Evolutionary conservation across 2,113 vertebrate species (phyloP), one percentile per base, ranked within the genome.

Genomic region (Ascaphus truei): DNA sequence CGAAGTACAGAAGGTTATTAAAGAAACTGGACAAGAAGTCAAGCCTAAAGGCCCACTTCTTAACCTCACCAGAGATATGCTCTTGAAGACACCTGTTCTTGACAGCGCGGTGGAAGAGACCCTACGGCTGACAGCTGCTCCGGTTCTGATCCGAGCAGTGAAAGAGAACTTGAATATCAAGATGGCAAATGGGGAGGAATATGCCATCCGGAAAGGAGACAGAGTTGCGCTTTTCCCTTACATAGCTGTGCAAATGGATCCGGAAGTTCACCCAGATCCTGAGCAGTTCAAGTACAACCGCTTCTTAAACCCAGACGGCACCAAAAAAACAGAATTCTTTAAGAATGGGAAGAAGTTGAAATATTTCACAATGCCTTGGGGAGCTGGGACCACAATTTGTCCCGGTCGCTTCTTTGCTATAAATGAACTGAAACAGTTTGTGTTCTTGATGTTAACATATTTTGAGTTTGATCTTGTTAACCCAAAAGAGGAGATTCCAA

Each of bases 291-390:
- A 90, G 67, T 94, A 94, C 0, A 15, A 98, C 62, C 85, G 94
- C 12, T 98, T 98, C 15, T 78, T 98, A 4, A 92, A 86, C 22
- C 73, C 88, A 0, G 79, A 92, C 0, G 88, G 93, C 16, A 89
- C 66, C 78, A 92, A 75, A 66, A 98, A 93, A 47, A 85, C 85
- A 0, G 80, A 90, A n/a, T 99, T 99, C 79, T 94, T 88, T 76
- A 98, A 91, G 74, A 74, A 73, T 0, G 96, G 93, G 9, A 92
- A 88, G 72, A 95, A 80, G 69, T 73, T 96, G 62, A 95, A 92
- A 65, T 93, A 92, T 22, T 92, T 86, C 79, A 93, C 1, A 81
- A 96, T 99, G 95, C 96, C 95, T 0, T 99, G 94, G 94, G 94
- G 96, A 0, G 89, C 91, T 0, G 94, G 95, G 0, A 68, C 87